Percentiles rank a stretch among this genome's conserved stretches.
Evolutionary conservation across 2,888 invertebrate genomes (phyloP).

Genomic region (Mythimna ferrago): DNA sequence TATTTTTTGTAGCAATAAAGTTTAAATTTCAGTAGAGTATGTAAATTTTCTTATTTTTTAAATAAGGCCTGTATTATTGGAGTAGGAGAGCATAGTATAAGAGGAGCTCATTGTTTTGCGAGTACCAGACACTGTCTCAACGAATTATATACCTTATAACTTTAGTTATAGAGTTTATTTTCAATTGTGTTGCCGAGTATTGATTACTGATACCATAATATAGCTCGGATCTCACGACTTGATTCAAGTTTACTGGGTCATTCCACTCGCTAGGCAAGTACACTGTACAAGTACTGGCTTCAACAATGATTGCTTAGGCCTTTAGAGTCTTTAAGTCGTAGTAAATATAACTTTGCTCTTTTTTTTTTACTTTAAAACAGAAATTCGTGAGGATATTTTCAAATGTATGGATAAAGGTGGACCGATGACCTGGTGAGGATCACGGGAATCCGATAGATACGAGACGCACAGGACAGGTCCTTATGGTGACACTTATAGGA

Average conservation of each 20-base stretch:
- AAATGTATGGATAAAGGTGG: too few relatives aligned
- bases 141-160: conserved; percentile 6
- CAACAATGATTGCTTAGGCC: conserved; percentile 33
- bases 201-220: conserved; percentile 63
- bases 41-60: conserved; percentile 58
- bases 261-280: conserved; percentile 64
- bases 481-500: too few relatives aligned
- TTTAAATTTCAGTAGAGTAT: conserved; percentile 65
- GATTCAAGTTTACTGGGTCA: conserved; percentile 72
- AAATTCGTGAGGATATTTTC: neutral
- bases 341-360: conserved; percentile 13
- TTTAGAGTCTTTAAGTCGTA: conserved; percentile 18
- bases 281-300: conserved; percentile 31
- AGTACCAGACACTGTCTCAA: neutral
- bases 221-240: conserved; percentile 53
- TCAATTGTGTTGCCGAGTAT: conserved; percentile 40
- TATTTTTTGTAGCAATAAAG: conserved; percentile 64
- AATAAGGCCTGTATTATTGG: conserved; percentile 58
- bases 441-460: too few relatives aligned
- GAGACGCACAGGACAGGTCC: too few relatives aligned
- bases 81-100: conserved; percentile 51
- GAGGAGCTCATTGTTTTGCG: conserved; percentile 61
- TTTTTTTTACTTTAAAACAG: neutral
- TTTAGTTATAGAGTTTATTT: accelerated
- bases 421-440: too few relatives aligned